Conservation (phyloP, 2,888 invertebrate species). For the Anthrax anthrax region DNA sequence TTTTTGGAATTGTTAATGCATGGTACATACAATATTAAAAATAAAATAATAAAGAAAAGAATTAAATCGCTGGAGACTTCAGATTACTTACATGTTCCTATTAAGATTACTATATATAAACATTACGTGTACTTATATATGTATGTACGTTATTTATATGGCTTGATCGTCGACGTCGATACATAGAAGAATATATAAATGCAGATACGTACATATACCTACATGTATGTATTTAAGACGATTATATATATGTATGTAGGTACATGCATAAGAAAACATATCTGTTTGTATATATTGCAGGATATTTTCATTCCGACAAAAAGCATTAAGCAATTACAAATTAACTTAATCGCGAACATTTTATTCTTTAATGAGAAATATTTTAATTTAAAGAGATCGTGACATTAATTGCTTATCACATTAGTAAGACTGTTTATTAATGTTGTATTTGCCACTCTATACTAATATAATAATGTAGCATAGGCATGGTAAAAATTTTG, state of each 20-base stretch:
- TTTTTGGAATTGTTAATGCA: no score
- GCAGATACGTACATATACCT: background rate
- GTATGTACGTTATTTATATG: no score
- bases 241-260: no score
- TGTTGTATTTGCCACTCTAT: background rate
- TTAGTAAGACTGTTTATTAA: background rate
- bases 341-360: slow-evolving; percentile 28
- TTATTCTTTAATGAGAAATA: slow-evolving; percentile 26
- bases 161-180: no score
- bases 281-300: background rate
- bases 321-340: slow-evolving; percentile 29
- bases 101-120: no score
- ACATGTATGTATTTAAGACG: background rate
- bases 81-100: no score
- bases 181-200: no score
- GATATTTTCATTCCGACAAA: slow-evolving; percentile 8
- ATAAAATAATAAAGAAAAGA: no score
- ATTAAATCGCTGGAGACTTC: no score
- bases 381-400: slow-evolving; percentile 27
- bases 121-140: no score
- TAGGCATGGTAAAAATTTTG: background rate
- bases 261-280: background rate
- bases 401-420: slow-evolving; percentile 25
- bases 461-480: no score
- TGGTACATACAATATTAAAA: no score